phyloP scores from a whole-genome alignment of 2,888 invertebrate genomes.

The Tetragnatha montana region DNA sequence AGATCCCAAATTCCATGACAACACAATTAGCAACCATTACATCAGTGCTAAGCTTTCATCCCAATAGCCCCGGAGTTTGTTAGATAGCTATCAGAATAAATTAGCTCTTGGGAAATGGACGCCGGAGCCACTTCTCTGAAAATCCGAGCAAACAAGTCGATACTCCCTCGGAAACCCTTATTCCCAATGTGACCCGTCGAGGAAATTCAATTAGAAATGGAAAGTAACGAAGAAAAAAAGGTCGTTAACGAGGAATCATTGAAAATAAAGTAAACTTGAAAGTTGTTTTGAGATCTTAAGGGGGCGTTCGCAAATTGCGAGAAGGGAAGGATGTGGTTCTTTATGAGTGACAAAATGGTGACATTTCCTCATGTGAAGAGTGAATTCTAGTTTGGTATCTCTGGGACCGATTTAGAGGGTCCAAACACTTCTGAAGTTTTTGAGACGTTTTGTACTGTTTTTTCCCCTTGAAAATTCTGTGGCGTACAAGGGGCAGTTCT shows the following conservation, averaged over 20 bases:
- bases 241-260: background rate
- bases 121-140: background rate
- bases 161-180: background rate
- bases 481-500: too few species aligned
- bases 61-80: background rate
- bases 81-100: constrained; percentile 2
- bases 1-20: background rate
- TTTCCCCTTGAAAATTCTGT: too few species aligned
- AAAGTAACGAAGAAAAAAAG: background rate
- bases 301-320: background rate
- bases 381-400: too few species aligned
- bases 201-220: constrained; percentile 23
- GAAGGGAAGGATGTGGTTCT: too few species aligned
- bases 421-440: too few species aligned
- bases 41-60: background rate
- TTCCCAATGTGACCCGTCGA: background rate
- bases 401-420: too few species aligned
- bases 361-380: too few species aligned
- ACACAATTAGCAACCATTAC: constrained; percentile 1
- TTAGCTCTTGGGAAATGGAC: background rate
- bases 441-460: too few species aligned
- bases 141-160: constrained; percentile 6
- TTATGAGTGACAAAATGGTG: too few species aligned
- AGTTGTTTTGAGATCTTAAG: constrained; percentile 31
- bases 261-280: constrained; percentile 7